A percentile compares a stretch with the other conserved stretches of the same genome.
phyloP scores from a whole-genome alignment of 2,888 invertebrate genomes.

The Blera fallax region DNA sequence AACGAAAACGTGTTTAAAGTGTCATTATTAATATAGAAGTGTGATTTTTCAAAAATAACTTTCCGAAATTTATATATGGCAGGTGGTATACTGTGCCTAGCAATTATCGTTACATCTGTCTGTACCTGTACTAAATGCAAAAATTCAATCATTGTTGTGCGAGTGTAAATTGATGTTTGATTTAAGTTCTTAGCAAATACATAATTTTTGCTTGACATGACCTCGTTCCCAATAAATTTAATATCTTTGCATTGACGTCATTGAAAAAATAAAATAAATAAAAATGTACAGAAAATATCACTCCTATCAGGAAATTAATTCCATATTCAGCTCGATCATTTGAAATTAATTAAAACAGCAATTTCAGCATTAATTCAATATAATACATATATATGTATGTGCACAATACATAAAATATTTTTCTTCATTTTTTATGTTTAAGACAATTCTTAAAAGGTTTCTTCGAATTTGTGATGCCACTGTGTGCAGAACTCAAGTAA shows the following conservation, averaged over 20 bases:
- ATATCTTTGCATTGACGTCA: constrained; percentile 42
- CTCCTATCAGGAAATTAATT: neutral
- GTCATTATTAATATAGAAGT: constrained; percentile 34
- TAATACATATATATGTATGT: too few species aligned
- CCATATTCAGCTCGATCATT: constrained; percentile 7
- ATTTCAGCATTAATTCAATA: neutral
- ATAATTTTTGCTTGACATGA: constrained; percentile 15
- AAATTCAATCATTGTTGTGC: neutral
- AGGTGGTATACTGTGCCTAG: constrained; percentile 19
- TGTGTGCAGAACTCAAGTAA: neutral
- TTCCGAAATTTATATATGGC: constrained; percentile 8
- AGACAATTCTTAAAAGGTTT: neutral
- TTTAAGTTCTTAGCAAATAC: constrained; percentile 5
- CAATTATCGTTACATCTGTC: neutral
- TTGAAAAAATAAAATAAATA: constrained; percentile 6
- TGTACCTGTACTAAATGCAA: neutral
- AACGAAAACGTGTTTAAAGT: constrained; percentile 45
- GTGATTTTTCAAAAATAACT: constrained; percentile 34
- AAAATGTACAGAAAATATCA: too few species aligned
- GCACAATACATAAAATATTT: neutral
- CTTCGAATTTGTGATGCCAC: neutral
- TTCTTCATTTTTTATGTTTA: neutral
- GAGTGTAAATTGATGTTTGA: constrained; percentile 44
- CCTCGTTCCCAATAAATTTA: constrained; percentile 47
- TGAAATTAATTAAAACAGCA: neutral